Evolutionary conservation across 2,888 invertebrate genomes (phyloP), one percentile per base, ranked within the genome.

Genomic region (Scaptomyza caliginosa): DNA sequence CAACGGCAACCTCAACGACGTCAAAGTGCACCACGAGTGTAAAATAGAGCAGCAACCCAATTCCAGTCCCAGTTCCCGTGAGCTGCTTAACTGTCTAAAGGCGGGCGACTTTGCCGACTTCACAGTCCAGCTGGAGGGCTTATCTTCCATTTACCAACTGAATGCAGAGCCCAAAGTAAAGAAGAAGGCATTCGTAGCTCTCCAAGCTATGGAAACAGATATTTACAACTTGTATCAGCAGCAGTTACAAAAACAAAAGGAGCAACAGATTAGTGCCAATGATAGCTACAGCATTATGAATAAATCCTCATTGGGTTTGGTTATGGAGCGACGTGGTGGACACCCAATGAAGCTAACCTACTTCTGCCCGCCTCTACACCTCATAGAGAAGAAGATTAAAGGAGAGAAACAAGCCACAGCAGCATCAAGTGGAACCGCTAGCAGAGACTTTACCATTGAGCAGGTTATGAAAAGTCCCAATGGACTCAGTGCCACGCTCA

Each of bases 271-370:
- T 80, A 94, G 96, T 89, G 93, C 94, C 68, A 92, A 92, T 90
- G 93, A 95, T 67, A 92, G 93, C 0, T 84, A 89, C 90, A 92
- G 93, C 24, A 93, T 97, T 64, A 94, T 98, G 36, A 96, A 96
- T 87, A 97, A 97, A 90, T 97, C 97, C 67, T 95, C 97, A 26
- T 96, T 98, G 75, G 98, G 98, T 30, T 94, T 97, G 63, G 92
- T 97, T 38, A 94, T 96, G 75, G 95, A 95, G 79, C 92, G 98
- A 48, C 93, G 94, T 83, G 97, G 97, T 89, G 97, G 96, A 92
- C 97, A 98, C 89, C 96, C 98, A 0, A 96, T 98, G 96, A 96
- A 96, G 86, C 92, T 99, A 24, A 98, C 97, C 0, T 99, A 98
- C 91, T 98, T 98, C 24, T 88, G 83, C 34, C 86, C 87, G 7